Evolutionary conservation across 2,797 vertebrate genomes (phyloP), one percentile per base, ranked within the genome.

Genomic region (Pantherophis alleghaniensis): DNA sequence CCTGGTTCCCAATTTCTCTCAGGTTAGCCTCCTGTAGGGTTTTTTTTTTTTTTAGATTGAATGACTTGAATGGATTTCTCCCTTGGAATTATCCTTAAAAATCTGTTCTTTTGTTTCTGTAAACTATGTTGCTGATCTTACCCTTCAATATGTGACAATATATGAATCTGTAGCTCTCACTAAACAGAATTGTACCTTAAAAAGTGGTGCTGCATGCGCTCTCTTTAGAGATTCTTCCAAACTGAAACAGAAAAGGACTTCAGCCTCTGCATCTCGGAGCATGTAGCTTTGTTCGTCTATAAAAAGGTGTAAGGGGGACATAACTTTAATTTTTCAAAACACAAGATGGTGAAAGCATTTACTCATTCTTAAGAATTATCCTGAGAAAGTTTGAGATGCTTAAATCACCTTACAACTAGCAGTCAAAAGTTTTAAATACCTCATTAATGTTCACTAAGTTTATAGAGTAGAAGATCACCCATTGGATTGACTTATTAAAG

Each of bases 161-260:
- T 47, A 83, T 83, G 9, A 22, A 22, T 11, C 20, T 83, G 37
- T 2, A 42, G 37, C 74, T 24, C 20, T 79, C 37, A 24, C 9
- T 24, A 24, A 87, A 89, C 63, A 26, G 24, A 79, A 26, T 14
- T 92, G 2, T 95, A 99, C 99, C 99, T 99, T 99, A 94, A 99
- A 99, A 24, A 99, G 98, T 0, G 98, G 98, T 87, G 98, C 96
- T 10, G 95, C 96, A 53, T 98, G 98, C 11, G 99, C 99, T 97
- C 98, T 98, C 96, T 98, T 99, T 1, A 99, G 96, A 1, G 99
- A 99, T 94, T 99, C 99, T 92, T 99, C 99, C 96, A 99, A 97
- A 95, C 98, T 99, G 96, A 99, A 99, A 93, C 97, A 98, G 97
- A 99, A 99, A 59, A 99, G 97, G 69, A 99, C 99, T 94, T 99